Base-by-base conservation (phyloP, 2,888 invertebrate species). In the Eurois occulta region DNA sequence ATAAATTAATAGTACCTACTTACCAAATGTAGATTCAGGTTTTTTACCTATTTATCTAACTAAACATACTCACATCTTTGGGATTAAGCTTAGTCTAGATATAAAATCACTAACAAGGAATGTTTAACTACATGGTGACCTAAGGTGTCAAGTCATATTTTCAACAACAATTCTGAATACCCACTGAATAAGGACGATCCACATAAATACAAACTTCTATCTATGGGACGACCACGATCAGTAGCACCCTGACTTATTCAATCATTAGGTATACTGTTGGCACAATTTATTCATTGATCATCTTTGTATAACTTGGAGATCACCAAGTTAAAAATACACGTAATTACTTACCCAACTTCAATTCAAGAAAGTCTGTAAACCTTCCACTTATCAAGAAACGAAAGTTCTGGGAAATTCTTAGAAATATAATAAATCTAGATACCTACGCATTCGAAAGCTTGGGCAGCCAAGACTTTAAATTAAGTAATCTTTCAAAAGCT, bases 1-100 rank as follows among this genome's bases (percentile, higher is more conserved):
- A 48, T 81, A 80, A 80, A 58, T 48, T 21, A 60, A 60, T 77
- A 18, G 28, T 32, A 28, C 11, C 10, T 24, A 41, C 32, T n/a
- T n/a, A n/a, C n/a, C n/a, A n/a, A n/a, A n/a, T 4, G 18, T 43
- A 28, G n/a, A n/a, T n/a, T n/a, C 38, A 21, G 32, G 32, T 75
- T 46, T 81, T 52, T 76, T 58, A 8, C 7, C 4, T 21, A 11
- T 18, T 32, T 16, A 32, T 11, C 6, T 35, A 43, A 7, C 0
- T 55, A 35, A 8, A 28, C 21, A 28, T n/a, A 4, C 16, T 32
- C 7, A 65, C 2, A 11, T 41, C 0, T 41, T 10, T n/a, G n/a
- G 32, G 0, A 24, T 24, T 28, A 79, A 68, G 28, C n/a, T 55
- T 4, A 6, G 11, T 28, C 28, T n/a, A 16, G 6, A 58, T 58